phyloP scores from a whole-genome alignment of 2,797 vertebrate genomes.

The Sebastes taczanowskii region DNA sequence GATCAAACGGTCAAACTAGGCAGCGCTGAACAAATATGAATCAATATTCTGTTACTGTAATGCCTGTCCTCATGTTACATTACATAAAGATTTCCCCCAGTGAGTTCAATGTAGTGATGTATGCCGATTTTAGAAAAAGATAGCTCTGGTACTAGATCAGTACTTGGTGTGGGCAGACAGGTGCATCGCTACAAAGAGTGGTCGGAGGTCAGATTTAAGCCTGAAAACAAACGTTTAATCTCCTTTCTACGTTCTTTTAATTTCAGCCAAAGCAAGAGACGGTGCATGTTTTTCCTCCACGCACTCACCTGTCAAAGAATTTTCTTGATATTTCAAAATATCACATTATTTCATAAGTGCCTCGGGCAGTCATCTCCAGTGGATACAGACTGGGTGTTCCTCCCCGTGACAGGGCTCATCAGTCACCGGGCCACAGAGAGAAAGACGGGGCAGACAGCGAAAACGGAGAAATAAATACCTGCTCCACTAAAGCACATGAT shows the following conservation, averaged over 20 bases:
- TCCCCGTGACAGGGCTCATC: slow-evolving; percentile 62
- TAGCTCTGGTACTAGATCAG: neutral
- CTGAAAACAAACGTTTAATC: neutral
- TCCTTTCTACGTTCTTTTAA: neutral
- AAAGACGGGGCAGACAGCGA: neutral
- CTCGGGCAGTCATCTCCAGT: slow-evolving; percentile 4
- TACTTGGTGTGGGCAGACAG: neutral
- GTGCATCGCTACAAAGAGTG: neutral
- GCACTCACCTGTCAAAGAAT: neutral
- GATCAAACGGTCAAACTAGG: no score
- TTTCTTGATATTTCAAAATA: neutral
- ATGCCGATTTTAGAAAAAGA: neutral
- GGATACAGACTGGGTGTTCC: slow-evolving; percentile 47
- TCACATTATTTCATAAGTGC: neutral
- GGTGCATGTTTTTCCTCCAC: neutral
- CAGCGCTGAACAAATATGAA: no score
- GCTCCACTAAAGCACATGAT: slow-evolving; percentile 58
- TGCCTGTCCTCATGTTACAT: neutral
- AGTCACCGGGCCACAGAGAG: slow-evolving; percentile 51
- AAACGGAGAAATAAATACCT: slow-evolving; percentile 66
- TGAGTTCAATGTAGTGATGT: neutral
- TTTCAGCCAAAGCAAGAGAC: neutral
- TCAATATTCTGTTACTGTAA: no score
- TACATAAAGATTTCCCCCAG: neutral
- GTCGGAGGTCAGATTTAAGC: neutral